Base-by-base conservation (phyloP, 64 coral and sea anemone species). In the Montipora sp. region DNA sequence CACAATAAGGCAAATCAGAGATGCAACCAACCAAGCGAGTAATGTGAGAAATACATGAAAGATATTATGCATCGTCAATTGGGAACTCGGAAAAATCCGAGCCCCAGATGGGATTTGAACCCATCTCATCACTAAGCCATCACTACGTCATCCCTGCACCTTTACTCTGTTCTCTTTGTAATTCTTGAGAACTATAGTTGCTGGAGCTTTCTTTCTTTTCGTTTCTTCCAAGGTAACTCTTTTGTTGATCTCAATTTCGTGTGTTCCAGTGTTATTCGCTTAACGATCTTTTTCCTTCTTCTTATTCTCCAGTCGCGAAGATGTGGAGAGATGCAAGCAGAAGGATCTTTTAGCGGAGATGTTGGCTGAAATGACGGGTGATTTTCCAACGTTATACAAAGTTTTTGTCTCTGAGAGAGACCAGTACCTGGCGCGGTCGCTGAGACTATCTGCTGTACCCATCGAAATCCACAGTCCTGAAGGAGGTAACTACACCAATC, bases 291-390 rank as follows among this genome's bases (percentile, higher is more conserved):
- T 80, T 67, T 67, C 36, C 36, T 27, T 92, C 69, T 27, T 73
- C 16, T 11, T 36, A 36, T 36, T 36, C 36, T 36, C 36, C 59
- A 99, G 98, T 51, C 80, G 77, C 90, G 98, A 99, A 90, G 98
- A 99, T 76, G 98, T 99, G 9, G 98, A 99, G 75, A 91, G 90
- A 80, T 99, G 98, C 49, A 99, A 99, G 85, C 98, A 99, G 73
- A 99, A 99, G 81, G 98, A 99, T 84, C 88, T 99, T n/a, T 77
- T 99, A 46, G 98, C 94, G 23, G 98, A 96, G 66, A 99, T 99
- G 98, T 89, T 99, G 47, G 91, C 94, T 27, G 96, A 98, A 80
- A 98, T 98, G 96, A 98, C 96, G 4, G 96, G 96, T n/a, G 96
- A 98, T 85, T 98, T 98, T 91, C 96, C 96, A 14, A 87, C 84